Evolutionary conservation across 2,797 vertebrate genomes (phyloP), one percentile per base, ranked within the genome.

Genomic region (Tadarida brasiliensis): DNA sequence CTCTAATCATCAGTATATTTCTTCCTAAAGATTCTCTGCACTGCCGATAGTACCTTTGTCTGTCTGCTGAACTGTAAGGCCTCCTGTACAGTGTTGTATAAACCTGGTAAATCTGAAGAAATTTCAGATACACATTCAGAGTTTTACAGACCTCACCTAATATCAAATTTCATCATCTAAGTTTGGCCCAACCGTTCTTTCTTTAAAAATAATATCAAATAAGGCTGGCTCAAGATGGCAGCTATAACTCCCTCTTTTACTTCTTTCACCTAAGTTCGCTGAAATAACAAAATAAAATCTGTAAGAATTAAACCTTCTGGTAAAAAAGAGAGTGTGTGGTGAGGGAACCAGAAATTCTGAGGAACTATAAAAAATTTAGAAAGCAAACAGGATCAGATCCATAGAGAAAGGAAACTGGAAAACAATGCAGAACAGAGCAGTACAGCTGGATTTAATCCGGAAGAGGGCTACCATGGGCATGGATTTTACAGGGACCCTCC

Each of bases 251-350:
- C 44, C 63, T 54, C n/a, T 84, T 67, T 67, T 84, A 67, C 61
- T 24, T 84, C 51, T 68, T 61, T 71, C 81, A 39, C 19, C 19
- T 39, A 59, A 26, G 22, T 35, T 59, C 26, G 39, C 87, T 87
- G 63, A 76, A 91, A 96, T 67, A 73, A 73, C 30, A 71, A 88
- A 86, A 70, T 83, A 65, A 92, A 57, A 68, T 65, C 61, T 67
- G 5, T 51, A 33, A 67, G 56, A 74, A 70, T 90, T 59, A 59
- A 80, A 19, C 22, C 30, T 68, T 87, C 33, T 77, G 39, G 5
- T 87, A 86, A 86, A 81, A 15, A 49, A 68, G 68, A 76, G 84
- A 57, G 9, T 56, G 11, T 15, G 33, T 22, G 33, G 51, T 14
- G 19, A 89, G 15, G 35, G 39, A 82, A 76, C 19, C 49, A 87